Percentiles rank a stretch among this genome's conserved stretches.
Conservation (phyloP, 2,888 invertebrate genomes). For the Pasiphila rectangulata region DNA sequence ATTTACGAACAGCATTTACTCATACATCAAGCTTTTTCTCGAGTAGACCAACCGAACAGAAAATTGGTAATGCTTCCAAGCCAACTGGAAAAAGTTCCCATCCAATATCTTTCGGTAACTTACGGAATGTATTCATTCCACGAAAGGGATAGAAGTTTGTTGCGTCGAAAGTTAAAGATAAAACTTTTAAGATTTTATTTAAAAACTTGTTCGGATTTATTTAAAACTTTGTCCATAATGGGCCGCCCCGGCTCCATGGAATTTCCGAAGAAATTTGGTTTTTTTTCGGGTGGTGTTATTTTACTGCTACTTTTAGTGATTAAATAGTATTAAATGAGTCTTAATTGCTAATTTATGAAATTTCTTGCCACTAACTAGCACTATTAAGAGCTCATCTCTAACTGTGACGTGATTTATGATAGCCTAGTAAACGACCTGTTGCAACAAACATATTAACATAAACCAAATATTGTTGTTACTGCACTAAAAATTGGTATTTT, state of each 20-base stretch:
- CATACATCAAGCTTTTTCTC: neutral
- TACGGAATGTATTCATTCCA: slow-evolving; percentile 27
- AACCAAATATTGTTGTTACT: neutral
- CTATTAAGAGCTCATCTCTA: neutral
- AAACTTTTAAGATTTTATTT: slow-evolving; percentile 73
- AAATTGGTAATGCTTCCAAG: slow-evolving; percentile 16
- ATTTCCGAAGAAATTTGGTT: slow-evolving; percentile 13
- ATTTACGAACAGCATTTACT: neutral
- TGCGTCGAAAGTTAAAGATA: slow-evolving; percentile 63
- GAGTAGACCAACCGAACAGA: slow-evolving; percentile 5
- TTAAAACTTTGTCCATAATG: slow-evolving; percentile 62
- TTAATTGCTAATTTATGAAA: slow-evolving; percentile 10
- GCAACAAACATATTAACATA: slow-evolving; percentile 3
- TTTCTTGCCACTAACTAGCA: neutral
- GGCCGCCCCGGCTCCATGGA: slow-evolving; percentile 26
- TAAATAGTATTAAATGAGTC: slow-evolving; percentile 11
- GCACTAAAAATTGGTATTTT: no score
- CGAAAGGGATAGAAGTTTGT: slow-evolving; percentile 48
- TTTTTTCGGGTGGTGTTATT: slow-evolving; percentile 11
- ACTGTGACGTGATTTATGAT: slow-evolving; percentile 4
- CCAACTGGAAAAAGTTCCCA: slow-evolving; percentile 28
- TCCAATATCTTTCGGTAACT: slow-evolving; percentile 28
- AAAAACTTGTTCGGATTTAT: slow-evolving; percentile 50
- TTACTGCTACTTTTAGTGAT: slow-evolving; percentile 2
- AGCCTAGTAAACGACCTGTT: neutral